A percentile compares a stretch with the other conserved stretches of the same genome.
phyloP scores from a whole-genome alignment of 2,888 invertebrate genomes.

The Nephrotoma flavescens region DNA sequence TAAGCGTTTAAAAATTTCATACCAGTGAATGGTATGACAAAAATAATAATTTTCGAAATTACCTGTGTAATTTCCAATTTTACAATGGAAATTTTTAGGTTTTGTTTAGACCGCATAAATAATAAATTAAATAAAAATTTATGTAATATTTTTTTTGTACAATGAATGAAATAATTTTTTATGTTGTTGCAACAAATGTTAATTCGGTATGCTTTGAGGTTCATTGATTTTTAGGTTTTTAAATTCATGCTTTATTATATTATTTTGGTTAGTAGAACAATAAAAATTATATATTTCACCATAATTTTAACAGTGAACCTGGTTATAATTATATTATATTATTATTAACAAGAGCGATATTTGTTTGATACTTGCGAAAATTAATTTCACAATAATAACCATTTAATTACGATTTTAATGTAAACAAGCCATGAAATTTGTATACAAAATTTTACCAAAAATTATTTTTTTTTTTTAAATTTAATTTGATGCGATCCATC shows the following conservation, averaged over 20 bases:
- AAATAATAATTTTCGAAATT: background rate
- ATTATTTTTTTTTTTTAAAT: no score
- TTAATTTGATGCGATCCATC: background rate
- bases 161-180: background rate
- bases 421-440: background rate
- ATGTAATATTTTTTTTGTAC: background rate
- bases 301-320: background rate
- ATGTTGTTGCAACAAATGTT: background rate
- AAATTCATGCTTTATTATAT: background rate
- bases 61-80: background rate
- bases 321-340: background rate
- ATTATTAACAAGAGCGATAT: background rate
- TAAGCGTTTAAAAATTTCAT: background rate
- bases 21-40: background rate
- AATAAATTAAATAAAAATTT: background rate
- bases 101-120: background rate
- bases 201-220: background rate
- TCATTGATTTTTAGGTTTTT: background rate
- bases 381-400: background rate
- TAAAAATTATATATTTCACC: background rate
- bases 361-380: background rate
- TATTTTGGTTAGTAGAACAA: background rate
- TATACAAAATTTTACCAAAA: background rate
- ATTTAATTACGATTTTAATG: background rate
- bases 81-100: background rate